Evolutionary conservation across 2,797 vertebrate genomes (phyloP).

Genomic region (Acrocephalus scirpaceus): DNA sequence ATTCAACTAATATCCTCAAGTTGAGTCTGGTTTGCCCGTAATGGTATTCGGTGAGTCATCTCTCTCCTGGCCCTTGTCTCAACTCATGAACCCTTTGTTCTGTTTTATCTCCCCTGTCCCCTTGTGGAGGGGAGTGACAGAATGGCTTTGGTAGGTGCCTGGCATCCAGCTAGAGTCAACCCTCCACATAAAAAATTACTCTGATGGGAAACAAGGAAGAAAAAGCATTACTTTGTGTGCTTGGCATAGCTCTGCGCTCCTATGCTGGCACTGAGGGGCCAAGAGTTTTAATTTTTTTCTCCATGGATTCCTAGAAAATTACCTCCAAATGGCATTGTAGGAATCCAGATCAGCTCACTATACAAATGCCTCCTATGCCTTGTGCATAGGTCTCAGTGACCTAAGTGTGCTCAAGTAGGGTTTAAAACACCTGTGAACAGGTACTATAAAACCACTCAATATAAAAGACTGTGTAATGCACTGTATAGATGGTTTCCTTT

Average conservation of each 20-base stretch:
- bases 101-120: background rate
- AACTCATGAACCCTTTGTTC: fast-evolving
- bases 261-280: background rate
- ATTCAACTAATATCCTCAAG: background rate
- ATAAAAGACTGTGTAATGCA: background rate
- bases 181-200: background rate
- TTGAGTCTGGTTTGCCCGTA: background rate
- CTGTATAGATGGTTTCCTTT: background rate
- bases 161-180: background rate
- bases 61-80: background rate
- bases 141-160: background rate
- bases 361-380: background rate
- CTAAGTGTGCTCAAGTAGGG: background rate
- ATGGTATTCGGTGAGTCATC: fast-evolving
- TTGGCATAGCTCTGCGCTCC: background rate
- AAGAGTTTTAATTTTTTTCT: background rate
- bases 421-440: background rate
- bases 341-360: background rate
- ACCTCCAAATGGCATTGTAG: background rate
- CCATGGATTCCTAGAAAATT: background rate
- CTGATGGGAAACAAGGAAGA: background rate
- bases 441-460: background rate
- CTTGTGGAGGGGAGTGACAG: background rate
- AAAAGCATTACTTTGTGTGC: background rate
- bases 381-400: background rate